Conservation (phyloP, 2,797 vertebrate genomes). For the Semaprochilodus insignis region DNA sequence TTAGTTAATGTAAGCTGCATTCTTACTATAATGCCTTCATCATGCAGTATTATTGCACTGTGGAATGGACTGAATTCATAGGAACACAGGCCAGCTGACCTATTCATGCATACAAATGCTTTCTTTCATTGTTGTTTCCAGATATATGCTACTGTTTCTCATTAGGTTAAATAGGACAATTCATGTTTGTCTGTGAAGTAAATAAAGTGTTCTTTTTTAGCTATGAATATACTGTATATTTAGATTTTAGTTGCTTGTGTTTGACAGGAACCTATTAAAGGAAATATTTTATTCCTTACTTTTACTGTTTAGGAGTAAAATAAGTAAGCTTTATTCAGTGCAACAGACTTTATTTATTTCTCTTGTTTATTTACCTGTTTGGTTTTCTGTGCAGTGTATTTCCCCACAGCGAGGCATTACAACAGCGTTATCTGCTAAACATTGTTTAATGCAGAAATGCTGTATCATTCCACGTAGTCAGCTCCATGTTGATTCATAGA, state of each 20-base stretch:
- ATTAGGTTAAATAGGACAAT: too few relatives aligned
- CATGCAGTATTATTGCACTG: not conserved
- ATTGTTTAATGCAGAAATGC: not conserved
- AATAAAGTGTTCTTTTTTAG: not conserved
- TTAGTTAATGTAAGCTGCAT: not conserved
- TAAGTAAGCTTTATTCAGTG: not conserved
- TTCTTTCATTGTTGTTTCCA: too few relatives aligned
- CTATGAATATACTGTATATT: too few relatives aligned
- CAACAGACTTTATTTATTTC: not conserved
- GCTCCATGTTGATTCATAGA: not conserved
- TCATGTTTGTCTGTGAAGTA: too few relatives aligned
- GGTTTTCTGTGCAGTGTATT: not conserved
- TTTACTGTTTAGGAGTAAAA: not conserved
- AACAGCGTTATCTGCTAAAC: not conserved
- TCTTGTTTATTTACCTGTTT: not conserved
- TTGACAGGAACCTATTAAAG: not conserved
- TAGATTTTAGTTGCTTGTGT: too few relatives aligned
- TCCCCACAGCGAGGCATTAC: not conserved
- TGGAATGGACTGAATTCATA: not conserved
- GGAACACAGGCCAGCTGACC: too few relatives aligned
- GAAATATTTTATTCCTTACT: not conserved
- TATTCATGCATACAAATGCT: too few relatives aligned
- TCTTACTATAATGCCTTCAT: not conserved
- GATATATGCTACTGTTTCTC: too few relatives aligned
- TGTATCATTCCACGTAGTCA: not conserved